Evolutionary conservation across 2,113 vertebrate genomes (phyloP).

Genomic region (Phaethon lepturus): DNA sequence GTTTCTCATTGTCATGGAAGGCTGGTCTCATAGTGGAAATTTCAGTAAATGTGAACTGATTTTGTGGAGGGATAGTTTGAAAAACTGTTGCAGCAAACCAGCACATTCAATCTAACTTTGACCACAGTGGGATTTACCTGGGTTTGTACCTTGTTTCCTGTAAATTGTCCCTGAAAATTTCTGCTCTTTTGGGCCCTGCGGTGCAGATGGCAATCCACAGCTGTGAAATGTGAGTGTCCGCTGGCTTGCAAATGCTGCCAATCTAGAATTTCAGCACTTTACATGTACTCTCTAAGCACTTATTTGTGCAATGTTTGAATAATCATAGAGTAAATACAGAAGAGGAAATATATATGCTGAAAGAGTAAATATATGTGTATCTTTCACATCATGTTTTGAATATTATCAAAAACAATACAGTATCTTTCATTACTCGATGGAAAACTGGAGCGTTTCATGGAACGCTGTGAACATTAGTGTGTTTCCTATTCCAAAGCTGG

Average conservation of each 20-base stretch:
- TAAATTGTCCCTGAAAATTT: not conserved
- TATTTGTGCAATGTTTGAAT: not conserved
- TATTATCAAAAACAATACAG: not conserved
- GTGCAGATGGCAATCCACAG: not conserved
- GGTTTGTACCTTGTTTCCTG: not conserved
- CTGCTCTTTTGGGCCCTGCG: not conserved
- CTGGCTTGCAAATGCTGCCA: not conserved
- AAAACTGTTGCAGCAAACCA: not conserved
- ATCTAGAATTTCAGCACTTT: not conserved
- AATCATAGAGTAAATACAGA: not conserved
- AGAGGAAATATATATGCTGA: not conserved
- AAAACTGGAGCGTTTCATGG: not conserved
- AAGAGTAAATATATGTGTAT: not conserved
- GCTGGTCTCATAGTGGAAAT: not conserved
- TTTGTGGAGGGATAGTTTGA: not conserved
- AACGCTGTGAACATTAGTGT: fast-evolving
- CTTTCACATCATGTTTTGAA: not conserved
- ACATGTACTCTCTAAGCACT: not conserved
- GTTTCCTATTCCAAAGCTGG: not conserved
- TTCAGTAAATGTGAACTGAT: not conserved
- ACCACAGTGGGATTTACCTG: not conserved
- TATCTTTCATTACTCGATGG: not conserved
- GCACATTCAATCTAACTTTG: too few relatives aligned
- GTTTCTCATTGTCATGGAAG: not conserved
- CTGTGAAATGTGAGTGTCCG: not conserved